A percentile compares a stretch with the other conserved stretches of the same genome.
phyloP scores from a whole-genome alignment of 2,113 vertebrate species.

The Collichthys lucidus region DNA sequence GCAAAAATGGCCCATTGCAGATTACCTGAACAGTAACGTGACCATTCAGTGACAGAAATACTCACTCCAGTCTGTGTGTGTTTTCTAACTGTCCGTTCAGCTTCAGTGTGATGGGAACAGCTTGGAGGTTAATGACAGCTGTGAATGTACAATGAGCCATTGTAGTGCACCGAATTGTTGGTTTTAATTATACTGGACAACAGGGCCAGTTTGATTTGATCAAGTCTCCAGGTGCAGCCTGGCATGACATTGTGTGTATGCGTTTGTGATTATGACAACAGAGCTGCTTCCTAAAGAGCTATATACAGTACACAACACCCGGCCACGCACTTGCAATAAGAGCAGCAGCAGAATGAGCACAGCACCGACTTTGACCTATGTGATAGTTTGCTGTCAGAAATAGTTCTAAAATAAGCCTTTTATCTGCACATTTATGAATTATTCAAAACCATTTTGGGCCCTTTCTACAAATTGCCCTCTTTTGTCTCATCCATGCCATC shows the following conservation, averaged over 20 bases:
- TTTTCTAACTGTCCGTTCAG: slow-evolving; percentile 40
- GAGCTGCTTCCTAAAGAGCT: slow-evolving; percentile 4
- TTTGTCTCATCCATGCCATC: slow-evolving; percentile 31
- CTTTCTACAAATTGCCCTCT: slow-evolving; percentile 14
- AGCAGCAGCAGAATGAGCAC: slow-evolving; percentile 5
- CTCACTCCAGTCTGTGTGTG: slow-evolving; percentile 12
- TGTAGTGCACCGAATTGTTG: slow-evolving; percentile 37
- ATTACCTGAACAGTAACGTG: not conserved
- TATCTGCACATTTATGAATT: slow-evolving; percentile 14
- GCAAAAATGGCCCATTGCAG: too few relatives aligned
- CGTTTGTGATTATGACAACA: slow-evolving; percentile 22
- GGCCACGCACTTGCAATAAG: not conserved
- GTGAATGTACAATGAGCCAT: slow-evolving; percentile 56
- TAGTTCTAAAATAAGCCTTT: slow-evolving; percentile 11
- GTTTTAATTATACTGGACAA: slow-evolving; percentile 61
- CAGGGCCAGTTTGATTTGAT: slow-evolving; percentile 46
- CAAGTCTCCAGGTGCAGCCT: slow-evolving; percentile 62
- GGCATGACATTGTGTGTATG: slow-evolving; percentile 7
- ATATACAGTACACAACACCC: not conserved
- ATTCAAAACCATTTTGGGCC: slow-evolving; percentile 25
- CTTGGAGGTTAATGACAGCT: slow-evolving; percentile 60
- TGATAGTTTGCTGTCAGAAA: slow-evolving; percentile 26
- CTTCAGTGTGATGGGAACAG: slow-evolving; percentile 15
- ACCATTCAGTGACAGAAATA: slow-evolving; percentile 3
- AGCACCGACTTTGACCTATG: not conserved